A percentile compares a stretch with the other conserved stretches of the same genome.
These are phyloP conservation scores for Phengaris arion DNA, from an alignment of 2,888 invertebrate species.

Conservation along the genomic window DNA sequence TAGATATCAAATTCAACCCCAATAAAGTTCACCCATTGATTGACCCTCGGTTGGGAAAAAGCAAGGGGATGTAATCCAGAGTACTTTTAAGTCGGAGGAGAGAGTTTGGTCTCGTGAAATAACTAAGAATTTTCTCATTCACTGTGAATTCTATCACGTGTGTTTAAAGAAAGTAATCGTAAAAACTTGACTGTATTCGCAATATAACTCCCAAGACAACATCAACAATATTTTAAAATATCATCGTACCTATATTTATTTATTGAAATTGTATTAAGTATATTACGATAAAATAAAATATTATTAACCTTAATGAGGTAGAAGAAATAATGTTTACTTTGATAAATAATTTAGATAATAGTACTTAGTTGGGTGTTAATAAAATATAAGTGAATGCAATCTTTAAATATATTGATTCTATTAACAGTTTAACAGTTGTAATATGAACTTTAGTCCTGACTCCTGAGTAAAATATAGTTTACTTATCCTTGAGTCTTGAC, in stretches of 20 bases:
- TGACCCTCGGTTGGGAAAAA: slow-evolving; percentile 45
- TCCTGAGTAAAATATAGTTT: not conserved
- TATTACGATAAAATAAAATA: not conserved
- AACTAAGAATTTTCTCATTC: not conserved
- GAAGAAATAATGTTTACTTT: not conserved
- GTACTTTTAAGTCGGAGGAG: not conserved
- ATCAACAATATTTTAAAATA: not conserved
- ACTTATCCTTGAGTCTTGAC: not conserved
- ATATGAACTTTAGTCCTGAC: not conserved
- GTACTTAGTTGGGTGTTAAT: not conserved
- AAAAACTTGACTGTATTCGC: too few relatives aligned
- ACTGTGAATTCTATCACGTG: not conserved
- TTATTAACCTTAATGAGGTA: not conserved
- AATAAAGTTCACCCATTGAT: slow-evolving; percentile 69
- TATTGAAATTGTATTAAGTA: too few relatives aligned
- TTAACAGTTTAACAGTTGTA: not conserved
- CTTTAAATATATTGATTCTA: not conserved
- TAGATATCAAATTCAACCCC: slow-evolving; percentile 43
- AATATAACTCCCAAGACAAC: not conserved
- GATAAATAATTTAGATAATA: not conserved
- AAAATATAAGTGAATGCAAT: not conserved
- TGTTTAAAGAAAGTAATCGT: not conserved
- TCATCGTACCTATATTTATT: not conserved
- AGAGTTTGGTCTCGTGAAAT: slow-evolving; percentile 4
- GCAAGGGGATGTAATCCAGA: not conserved